Base-by-base conservation (phyloP, 2,797 vertebrate species). In the Astyanax mexicanus region DNA sequence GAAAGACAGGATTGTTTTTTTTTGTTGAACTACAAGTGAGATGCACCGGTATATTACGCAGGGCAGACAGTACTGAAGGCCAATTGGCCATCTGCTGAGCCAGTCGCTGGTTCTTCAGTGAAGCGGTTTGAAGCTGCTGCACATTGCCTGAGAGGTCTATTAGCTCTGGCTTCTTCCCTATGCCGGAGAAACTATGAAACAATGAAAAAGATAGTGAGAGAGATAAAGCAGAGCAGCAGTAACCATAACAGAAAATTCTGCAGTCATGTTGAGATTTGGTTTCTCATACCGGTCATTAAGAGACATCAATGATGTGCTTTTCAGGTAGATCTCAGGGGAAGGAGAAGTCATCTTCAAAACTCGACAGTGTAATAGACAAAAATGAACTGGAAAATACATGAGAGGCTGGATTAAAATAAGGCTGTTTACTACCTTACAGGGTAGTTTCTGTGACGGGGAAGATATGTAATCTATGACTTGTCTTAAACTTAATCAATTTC, bases 41-140 rank as follows among this genome's bases (percentile, higher is more conserved):
- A 80, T 92, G 94, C 88, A 95, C 94, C 91, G 94, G 92, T 84
- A 93, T 94, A 25, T 93, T 92, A 57, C 93, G 94, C 75, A 96
- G 85, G 45, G 95, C 95, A 0, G 94, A 94, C 86, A 95, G 92
- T 75, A 96, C 95, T 83, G 95, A 95, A 81, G 95, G 94, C 75
- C 94, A 91, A 76, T 89, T 94, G 90, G 95, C 95, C 94, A 96
- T 95, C 90, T 96, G 94, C 88, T 94, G 94, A 85, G 93, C 95
- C 89, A 96, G 91, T 65, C 91, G 92, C 89, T 93, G 91, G 91
- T 96, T 96, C 86, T 92, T 90, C 86, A 93, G 89, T 79, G 94
- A 95, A 89, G 94, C 93, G 74, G 93, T 88, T 82, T 93, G 91
- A 84, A 94, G 92, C 80, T 93, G 92, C 86, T 95, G 93, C 91